Conservation (phyloP, 1,140 invertebrate genomes). For the Cyclargus thomasi region DNA sequence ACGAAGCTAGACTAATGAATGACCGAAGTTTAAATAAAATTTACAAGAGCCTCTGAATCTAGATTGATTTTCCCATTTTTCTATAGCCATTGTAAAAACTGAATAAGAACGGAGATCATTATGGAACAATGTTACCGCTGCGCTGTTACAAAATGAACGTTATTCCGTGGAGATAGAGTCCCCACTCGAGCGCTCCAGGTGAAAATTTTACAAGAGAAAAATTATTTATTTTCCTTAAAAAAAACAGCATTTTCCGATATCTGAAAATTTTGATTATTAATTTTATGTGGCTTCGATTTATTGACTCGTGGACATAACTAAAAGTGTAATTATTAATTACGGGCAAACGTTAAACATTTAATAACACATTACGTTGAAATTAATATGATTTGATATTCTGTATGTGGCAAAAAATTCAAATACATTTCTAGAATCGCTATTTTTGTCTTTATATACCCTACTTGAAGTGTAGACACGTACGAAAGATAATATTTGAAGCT, state of each 20-base stretch:
- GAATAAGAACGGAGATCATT: slow-evolving; percentile 1
- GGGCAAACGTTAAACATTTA: no score
- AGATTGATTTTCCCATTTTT: neutral
- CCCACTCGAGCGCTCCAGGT: neutral
- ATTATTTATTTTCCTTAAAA: neutral
- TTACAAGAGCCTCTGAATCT: slow-evolving; percentile 2
- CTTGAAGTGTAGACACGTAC: no score
- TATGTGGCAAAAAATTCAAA: no score
- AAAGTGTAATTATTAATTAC: no score
- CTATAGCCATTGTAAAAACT: neutral
- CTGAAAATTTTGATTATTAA: neutral
- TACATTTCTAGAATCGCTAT: no score
- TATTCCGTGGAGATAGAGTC: neutral
- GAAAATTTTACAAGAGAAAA: neutral
- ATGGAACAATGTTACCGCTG: neutral
- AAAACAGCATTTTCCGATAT: neutral
- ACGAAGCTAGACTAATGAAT: neutral
- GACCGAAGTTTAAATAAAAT: neutral
- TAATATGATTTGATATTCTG: no score
- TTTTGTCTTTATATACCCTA: no score
- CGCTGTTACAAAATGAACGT: neutral
- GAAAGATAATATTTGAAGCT: no score
- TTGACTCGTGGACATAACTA: neutral
- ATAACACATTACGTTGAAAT: no score
- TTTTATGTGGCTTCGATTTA: neutral